Base-by-base conservation (phyloP, 2,888 invertebrate genomes). In the Baronia brevicornis region DNA sequence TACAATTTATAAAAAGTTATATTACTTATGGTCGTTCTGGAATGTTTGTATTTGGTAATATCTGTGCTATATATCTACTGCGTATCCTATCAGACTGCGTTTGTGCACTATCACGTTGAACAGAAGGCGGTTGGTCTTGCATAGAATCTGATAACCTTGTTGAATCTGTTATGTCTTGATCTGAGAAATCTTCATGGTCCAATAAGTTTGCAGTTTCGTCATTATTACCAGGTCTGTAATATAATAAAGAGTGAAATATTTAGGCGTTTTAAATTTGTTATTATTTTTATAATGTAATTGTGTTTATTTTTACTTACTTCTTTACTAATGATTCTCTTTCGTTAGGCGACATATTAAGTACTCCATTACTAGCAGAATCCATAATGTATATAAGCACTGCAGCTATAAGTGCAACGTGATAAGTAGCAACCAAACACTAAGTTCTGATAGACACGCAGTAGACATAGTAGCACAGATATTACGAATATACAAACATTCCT, bases 301-400 rank as follows among this genome's bases (percentile, higher is more conserved):
- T 20, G 40, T 37, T 25, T 44, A 15, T 11, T 6, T 23, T 6
- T 41, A 72, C 74, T 72, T 61, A 82, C 82, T 47, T 39, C 51
- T 71, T 69, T 14, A 23, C 31, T 5, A 57, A 40, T n/a, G 67
- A 58, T 23, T 87, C 86, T 46, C 91, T 84, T 60, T 86, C 82
- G 30, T 67, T 71, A 17, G 90, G 90, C 17, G 91, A 87, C 89
- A 94, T 88, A 58, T 94, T 93, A 2, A 94, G 79, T 44, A 89
- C 85, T 38, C 92, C 92, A 47, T 87, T 86, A 28, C 72, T 87
- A 25, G 86, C 86, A n/a, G 87, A 85, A 61, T 95, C 92, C 41
- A 90, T 73, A 13, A 92, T 84, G 87, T 91, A 93, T 44, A 96
- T 89, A 6, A 89, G 70, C 26, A 91, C 80, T 6, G 91, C 90